Evolutionary conservation across 2,113 vertebrate species (phyloP).

Genomic region (Patagioenas fasciata): DNA sequence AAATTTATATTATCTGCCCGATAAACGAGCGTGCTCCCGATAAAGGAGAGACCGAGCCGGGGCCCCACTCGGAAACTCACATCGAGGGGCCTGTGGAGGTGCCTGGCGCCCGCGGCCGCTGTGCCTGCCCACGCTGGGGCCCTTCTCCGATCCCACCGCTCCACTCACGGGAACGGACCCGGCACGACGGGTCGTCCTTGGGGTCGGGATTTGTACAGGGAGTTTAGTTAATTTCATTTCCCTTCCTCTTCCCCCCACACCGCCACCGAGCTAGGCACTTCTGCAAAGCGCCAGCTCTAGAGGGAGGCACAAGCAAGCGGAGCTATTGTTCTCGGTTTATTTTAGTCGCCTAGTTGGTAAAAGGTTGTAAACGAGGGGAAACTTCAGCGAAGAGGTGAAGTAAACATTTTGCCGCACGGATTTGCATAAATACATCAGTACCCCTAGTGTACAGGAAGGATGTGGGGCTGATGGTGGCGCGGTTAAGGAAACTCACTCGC

Average conservation of each 20-base stretch:
- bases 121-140: too few relatives aligned
- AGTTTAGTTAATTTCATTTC: background rate
- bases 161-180: background rate
- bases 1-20: background rate
- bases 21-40: background rate
- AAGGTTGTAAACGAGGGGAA: background rate
- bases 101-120: background rate
- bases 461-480: too few relatives aligned
- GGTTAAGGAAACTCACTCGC: background rate
- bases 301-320: background rate
- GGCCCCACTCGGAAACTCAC: background rate
- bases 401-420: conserved; percentile 27
- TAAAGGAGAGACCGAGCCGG: background rate
- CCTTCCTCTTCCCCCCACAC: background rate
- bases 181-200: too few relatives aligned
- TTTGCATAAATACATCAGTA: conserved; percentile 44
- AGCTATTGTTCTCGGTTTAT: conserved; percentile 21
- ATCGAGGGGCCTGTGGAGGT: background rate
- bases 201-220: background rate
- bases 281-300: background rate
- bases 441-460: background rate
- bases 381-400: conserved; percentile 1
- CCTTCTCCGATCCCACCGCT: background rate
- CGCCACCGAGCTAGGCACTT: background rate
- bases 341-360: background rate